Evolutionary conservation across 2,888 invertebrate species (phyloP), one percentile per base, ranked within the genome.

Genomic region (Pardosa pseudoannulata): DNA sequence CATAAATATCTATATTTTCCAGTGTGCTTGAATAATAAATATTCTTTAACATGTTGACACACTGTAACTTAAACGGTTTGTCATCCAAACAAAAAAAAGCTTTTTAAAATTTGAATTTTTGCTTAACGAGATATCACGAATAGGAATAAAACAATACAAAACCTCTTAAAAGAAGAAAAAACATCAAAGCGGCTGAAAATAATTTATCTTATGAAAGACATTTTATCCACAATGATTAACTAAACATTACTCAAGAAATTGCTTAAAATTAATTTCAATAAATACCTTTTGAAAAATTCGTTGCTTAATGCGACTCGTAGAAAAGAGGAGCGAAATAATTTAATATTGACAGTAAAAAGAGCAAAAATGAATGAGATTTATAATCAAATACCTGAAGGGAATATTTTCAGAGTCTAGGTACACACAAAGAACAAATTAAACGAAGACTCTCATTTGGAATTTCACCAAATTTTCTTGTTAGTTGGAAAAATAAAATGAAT

Each of bases 401-500:
- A 46, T 46, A 13, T 46, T 16, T 13, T 13, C 16, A 16, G 2
- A 16, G 16, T 13, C 41, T 9, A 46, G 16, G 16, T 5, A 5
- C 6, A 46, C 41, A 46, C 16, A 46, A 46, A 46, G 41, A 46
- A 46, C 41, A 46, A 46, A 46, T 2, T 46, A 46, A 46, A 46
- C 16, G 41, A 46, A 46, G 16, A 2, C 16, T 46, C 41, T 46
- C 41, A 46, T 46, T 46, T 46, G 16, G 41, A 46, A 16, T 46
- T 46, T 46, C 41, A 13, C 41, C 9, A 13, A 46, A 46, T 46
- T 46, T 46, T 46, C 41, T 46, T 46, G 41, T 46, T 46, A 46
- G 29, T 74, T 23, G 27, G 11, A 74, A 27, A 36, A 62, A 72
- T 28, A 16, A 31, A 32, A 19, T 36, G 62, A 62, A 74, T 39